phyloP scores from a whole-genome alignment of 2,888 invertebrate species.

The Idaea aversata region DNA sequence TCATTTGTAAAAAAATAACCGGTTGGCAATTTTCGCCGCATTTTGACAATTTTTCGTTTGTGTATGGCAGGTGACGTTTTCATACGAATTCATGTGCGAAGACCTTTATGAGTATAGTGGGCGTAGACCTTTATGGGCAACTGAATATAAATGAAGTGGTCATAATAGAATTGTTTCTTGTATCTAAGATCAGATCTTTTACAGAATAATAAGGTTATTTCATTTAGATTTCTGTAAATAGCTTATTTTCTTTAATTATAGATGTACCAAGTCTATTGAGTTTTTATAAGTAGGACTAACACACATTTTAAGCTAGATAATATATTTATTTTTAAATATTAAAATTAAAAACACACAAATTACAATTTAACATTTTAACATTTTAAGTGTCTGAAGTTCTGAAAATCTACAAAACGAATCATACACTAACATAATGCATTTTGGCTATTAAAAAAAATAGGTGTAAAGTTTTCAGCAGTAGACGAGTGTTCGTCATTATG shows the following conservation, averaged over 20 bases:
- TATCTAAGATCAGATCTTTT: background rate
- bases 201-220: background rate
- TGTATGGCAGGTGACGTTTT: too few relatives aligned
- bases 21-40: too few relatives aligned
- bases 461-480: slow-evolving; percentile 8
- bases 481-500: slow-evolving; percentile 12
- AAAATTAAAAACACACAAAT: too few relatives aligned
- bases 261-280: background rate
- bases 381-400: too few relatives aligned
- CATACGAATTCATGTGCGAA: background rate
- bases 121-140: background rate
- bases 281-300: background rate
- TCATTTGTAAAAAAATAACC: too few relatives aligned
- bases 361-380: too few relatives aligned
- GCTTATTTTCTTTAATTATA: background rate
- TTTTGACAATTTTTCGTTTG: too few relatives aligned
- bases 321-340: too few relatives aligned
- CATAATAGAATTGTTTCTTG: background rate
- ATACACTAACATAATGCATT: background rate
- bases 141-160: background rate
- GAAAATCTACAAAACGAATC: too few relatives aligned
- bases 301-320: too few relatives aligned
- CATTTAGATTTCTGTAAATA: background rate
- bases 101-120: background rate
- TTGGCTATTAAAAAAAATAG: background rate